Evolutionary conservation across 2,797 vertebrate genomes (phyloP), one percentile per base, ranked within the genome.

Genomic region (Capromys pilorides): DNA sequence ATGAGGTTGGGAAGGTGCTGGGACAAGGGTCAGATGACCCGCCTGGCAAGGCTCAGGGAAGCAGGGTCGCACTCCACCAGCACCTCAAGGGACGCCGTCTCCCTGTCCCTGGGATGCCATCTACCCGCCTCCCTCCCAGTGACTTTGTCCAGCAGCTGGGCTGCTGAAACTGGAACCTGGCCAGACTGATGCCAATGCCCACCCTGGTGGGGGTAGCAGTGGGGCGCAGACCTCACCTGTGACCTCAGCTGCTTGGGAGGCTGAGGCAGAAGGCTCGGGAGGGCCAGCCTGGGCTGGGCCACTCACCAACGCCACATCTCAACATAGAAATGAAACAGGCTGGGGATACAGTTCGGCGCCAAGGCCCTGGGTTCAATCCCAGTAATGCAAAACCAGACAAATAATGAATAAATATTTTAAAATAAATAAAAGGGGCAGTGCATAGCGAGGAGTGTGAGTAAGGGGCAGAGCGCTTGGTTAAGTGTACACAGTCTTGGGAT

Each of bases 141-240:
- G 62, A 36, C 82, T 54, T 66, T 69, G 21, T 33, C 77, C n/a
- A 21, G 28, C 1, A 49, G 73, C 62, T 36, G 36, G 45, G 9
- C 9, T 64, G 10, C 51, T 77, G 41, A 88, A 51, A 54, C 41
- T 7, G 18, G 16, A 31, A 59, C 54, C 59, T 26, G 16, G 19
- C 13, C 4, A 41, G 57, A 62, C 51, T 64, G 75, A 75, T 7
- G 39, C 82, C 59, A 12, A 61, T 89, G 61, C 19, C 80, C 62
- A 66, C 28, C 11, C 14, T 0, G 10, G n/a, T 59, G 2, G 39
- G 4, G 14, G 73, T 0, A 7, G n/a, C 66, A 1, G 39, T 14
- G 14, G 73, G 26, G 13, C 6, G 26, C 3, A 9, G 18, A 49
- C 28, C 14, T 3, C 9, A 10, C 49, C 49, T 79, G 49, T 33